Conservation (phyloP, 1,140 invertebrate genomes). For the Marisa cornuarietis region DNA sequence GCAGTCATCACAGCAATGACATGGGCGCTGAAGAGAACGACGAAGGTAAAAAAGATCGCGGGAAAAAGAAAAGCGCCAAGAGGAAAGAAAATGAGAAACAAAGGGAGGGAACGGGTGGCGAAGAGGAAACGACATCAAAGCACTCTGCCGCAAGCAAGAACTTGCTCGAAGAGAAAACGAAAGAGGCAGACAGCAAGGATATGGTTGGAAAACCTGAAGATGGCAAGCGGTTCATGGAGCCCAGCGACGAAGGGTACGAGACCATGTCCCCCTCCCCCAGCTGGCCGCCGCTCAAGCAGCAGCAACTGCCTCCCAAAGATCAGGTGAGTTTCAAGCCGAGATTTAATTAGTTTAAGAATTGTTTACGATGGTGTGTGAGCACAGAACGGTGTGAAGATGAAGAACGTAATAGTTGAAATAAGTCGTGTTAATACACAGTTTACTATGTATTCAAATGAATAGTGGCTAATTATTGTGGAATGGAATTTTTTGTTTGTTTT, state of each 20-base stretch:
- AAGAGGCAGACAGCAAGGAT: neutral
- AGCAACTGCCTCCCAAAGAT: neutral
- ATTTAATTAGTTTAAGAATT: neutral
- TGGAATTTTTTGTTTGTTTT: no score
- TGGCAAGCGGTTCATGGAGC: neutral
- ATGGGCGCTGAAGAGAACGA: neutral
- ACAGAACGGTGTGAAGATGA: neutral
- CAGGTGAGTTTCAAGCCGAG: neutral
- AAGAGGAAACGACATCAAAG: neutral
- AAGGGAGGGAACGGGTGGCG: neutral
- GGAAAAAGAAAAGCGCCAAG: neutral
- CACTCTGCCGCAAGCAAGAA: neutral
- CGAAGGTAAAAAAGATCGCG: neutral
- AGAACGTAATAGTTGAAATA: no score
- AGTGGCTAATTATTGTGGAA: no score
- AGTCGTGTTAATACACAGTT: no score
- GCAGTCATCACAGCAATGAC: slow-evolving; percentile 3
- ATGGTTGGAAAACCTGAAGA: neutral
- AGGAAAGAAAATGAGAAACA: neutral
- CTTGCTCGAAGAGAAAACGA: neutral
- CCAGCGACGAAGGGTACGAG: slow-evolving; percentile 12
- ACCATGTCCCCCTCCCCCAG: slow-evolving; percentile 14
- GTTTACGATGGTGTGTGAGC: neutral
- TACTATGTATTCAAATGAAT: no score
- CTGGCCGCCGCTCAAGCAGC: neutral